Percentiles rank a stretch among this genome's conserved stretches.
These are phyloP conservation scores for Danio jaintianensis DNA, from an alignment of 2,797 vertebrate species.

Conservation along the genomic window DNA sequence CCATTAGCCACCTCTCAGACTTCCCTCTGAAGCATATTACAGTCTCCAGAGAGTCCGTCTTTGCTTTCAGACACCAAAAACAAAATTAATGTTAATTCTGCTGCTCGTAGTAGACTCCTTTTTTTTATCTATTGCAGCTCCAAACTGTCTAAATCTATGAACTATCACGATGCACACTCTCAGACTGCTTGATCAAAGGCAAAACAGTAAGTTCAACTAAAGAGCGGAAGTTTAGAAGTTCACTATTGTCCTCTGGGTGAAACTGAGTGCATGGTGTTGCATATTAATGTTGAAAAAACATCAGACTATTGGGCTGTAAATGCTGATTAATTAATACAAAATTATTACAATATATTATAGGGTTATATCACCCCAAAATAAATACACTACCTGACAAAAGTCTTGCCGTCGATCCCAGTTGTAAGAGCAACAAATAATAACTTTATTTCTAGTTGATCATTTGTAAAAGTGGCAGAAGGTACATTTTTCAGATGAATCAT, in stretches of 20 bases:
- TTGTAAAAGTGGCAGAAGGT: too few relatives aligned
- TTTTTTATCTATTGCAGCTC: neutral
- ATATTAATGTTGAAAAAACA: neutral
- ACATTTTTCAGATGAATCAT: too few relatives aligned
- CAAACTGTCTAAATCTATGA: constrained; percentile 20
- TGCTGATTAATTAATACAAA: neutral
- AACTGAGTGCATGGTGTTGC: neutral
- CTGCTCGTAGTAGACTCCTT: neutral
- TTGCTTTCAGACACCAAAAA: constrained; percentile 18
- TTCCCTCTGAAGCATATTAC: constrained; percentile 50
- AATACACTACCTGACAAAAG: too few relatives aligned
- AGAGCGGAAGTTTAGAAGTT: constrained; percentile 19
- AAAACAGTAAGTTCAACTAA: neutral
- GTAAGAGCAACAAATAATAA: too few relatives aligned
- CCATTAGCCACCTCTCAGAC: constrained; percentile 41
- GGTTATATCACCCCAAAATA: too few relatives aligned
- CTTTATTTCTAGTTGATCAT: too few relatives aligned
- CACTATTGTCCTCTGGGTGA: neutral
- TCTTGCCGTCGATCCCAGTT: too few relatives aligned
- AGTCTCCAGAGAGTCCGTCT: constrained; percentile 30
- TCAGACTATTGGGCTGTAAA: neutral
- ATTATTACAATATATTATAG: neutral
- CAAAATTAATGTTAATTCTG: neutral
- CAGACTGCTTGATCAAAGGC: constrained; percentile 17
- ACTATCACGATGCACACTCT: neutral